phyloP scores from a whole-genome alignment of 1,140 invertebrate genomes.

The Camponotus pennsylvanicus region DNA sequence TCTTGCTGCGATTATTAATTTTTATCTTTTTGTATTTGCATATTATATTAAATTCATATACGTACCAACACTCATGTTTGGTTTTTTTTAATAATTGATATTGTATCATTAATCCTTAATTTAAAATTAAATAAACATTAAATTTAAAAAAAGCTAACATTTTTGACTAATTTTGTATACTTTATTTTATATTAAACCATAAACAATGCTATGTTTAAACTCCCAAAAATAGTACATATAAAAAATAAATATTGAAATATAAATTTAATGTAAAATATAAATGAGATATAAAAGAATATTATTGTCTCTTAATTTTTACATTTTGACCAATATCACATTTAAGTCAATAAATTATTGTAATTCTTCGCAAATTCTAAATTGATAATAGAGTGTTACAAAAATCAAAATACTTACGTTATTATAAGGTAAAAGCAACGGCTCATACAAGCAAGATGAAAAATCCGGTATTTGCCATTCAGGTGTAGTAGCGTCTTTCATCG shows the following conservation, averaged over 20 bases:
- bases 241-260: background rate
- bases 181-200: background rate
- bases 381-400: background rate
- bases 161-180: background rate
- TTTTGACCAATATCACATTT: background rate
- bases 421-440: constrained; percentile 88
- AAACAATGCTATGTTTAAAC: background rate
- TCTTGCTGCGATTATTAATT: too few relatives aligned
- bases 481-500: constrained; percentile 87
- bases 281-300: constrained; percentile 11
- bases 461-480: constrained; percentile 91
- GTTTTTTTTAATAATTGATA: too few relatives aligned
- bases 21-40: too few relatives aligned
- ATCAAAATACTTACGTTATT: constrained; percentile 87
- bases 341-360: background rate
- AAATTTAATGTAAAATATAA: background rate
- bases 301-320: background rate
- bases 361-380: background rate
- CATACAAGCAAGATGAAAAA: constrained; percentile 90
- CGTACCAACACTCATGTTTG: too few relatives aligned
- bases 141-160: background rate
- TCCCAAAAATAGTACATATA: background rate
- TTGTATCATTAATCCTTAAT: background rate
- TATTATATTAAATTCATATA: too few relatives aligned
- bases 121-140: background rate